These are phyloP conservation scores for Phaethornis superciliosus DNA, from an alignment of 2,113 vertebrate species.

Conservation along the genomic window DNA sequence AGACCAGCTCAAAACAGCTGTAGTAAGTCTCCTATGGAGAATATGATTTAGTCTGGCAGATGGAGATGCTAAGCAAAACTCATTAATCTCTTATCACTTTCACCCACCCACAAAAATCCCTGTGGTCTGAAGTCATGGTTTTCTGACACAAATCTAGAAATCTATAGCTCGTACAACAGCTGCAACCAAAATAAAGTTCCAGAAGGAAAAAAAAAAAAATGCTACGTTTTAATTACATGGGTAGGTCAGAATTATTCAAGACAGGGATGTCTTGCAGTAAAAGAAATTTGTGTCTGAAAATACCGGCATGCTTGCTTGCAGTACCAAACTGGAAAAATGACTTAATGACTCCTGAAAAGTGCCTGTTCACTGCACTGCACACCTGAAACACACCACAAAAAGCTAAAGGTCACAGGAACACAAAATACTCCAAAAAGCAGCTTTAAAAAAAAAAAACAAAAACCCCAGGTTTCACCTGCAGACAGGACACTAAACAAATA, in stretches of 20 bases:
- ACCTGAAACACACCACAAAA: background rate
- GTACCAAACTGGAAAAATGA: background rate
- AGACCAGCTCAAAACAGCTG: conserved; percentile 45
- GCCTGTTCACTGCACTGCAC: background rate
- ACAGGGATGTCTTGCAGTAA: background rate
- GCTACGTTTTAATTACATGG: background rate
- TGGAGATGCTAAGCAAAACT: conserved; percentile 44
- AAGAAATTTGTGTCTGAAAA: background rate
- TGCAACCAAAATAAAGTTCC: conserved; percentile 48
- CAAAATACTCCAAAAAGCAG: background rate
- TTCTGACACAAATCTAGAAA: conserved; percentile 45
- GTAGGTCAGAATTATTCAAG: background rate
- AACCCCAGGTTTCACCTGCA: background rate
- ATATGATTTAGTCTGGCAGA: conserved; percentile 38
- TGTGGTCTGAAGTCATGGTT: conserved; percentile 57
- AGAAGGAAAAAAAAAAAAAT: background rate
- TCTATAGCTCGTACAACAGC: conserved; percentile 53
- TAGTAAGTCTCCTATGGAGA: background rate
- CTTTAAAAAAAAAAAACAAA: background rate
- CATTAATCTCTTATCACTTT: conserved; percentile 66
- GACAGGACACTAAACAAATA: background rate
- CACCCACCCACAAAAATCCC: conserved; percentile 62
- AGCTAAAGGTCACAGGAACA: background rate
- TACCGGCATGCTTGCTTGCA: background rate
- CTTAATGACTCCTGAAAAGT: background rate